Evolutionary conservation across 2,888 invertebrate genomes (phyloP).

Genomic region (Drepana falcataria): DNA sequence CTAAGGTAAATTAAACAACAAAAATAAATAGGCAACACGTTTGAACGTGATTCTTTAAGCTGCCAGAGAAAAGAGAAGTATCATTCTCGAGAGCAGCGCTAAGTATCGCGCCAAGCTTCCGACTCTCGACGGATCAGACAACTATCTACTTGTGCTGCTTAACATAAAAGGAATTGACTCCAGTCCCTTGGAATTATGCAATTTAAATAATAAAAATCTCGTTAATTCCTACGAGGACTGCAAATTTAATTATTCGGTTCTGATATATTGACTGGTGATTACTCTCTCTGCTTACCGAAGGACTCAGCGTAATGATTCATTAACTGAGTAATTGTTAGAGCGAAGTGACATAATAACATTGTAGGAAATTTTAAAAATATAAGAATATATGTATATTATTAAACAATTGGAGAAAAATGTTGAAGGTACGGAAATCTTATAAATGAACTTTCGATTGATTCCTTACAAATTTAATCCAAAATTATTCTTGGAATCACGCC

Average conservation of each 20-base stretch:
- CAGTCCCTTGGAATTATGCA: constrained; percentile 2
- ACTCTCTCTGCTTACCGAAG: no score
- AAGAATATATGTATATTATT: no score
- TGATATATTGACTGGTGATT: no score
- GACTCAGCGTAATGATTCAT: no score
- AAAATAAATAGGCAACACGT: constrained; percentile 48
- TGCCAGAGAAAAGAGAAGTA: constrained; percentile 24
- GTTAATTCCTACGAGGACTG: neutral
- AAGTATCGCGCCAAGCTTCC: neutral
- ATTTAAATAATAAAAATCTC: neutral
- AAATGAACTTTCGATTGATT: neutral
- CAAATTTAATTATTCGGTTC: no score
- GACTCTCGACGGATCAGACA: no score
- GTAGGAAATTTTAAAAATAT: no score
- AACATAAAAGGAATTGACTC: neutral
- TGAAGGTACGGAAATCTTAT: neutral
- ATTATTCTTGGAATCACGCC: neutral
- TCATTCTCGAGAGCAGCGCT: constrained; percentile 26
- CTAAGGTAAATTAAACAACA: constrained; percentile 53
- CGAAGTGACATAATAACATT: no score
- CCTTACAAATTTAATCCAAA: neutral
- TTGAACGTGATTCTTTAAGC: constrained; percentile 41
- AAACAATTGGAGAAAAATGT: neutral
- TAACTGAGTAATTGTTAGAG: no score
- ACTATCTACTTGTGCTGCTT: neutral